These are phyloP conservation scores for Ascidia mentula DNA, from an alignment of 23 tunicate species.

Conservation along the genomic window DNA sequence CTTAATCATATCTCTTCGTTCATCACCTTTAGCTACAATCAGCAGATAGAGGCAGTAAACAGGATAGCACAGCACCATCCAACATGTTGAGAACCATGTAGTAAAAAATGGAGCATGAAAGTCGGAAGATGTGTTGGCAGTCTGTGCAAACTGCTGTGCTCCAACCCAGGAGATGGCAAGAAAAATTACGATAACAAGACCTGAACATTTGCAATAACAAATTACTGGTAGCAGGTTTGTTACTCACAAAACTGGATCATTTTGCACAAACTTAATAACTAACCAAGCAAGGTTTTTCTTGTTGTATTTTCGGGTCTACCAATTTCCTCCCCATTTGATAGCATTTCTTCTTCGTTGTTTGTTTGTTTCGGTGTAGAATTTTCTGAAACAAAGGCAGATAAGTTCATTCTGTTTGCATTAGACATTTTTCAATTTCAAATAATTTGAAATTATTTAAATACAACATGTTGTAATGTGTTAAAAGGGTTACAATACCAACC, in stretches of 20 bases:
- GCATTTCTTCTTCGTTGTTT: background rate
- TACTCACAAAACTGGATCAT: background rate
- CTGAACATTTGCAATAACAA: background rate
- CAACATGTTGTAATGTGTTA: too few species aligned
- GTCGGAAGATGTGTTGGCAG: constrained; percentile 42
- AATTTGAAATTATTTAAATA: too few species aligned
- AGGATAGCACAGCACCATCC: constrained; percentile 87
- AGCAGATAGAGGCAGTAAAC: constrained; percentile 40
- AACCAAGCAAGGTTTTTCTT: background rate
- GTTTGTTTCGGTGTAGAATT: background rate
- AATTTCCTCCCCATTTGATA: background rate
- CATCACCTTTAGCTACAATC: background rate
- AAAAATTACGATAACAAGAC: constrained; percentile 65
- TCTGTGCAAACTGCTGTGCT: constrained; percentile 90
- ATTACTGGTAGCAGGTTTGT: background rate
- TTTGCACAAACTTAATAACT: background rate
- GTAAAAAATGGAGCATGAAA: constrained; percentile 80
- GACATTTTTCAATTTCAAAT: too few species aligned
- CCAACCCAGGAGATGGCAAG: constrained; percentile 94
- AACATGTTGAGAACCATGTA: constrained; percentile 87
- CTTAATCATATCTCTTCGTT: background rate
- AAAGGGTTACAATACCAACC: too few species aligned
- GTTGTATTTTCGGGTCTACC: background rate
- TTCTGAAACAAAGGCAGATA: background rate
- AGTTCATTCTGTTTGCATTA: too few species aligned